Evolutionary conservation across 2,797 vertebrate genomes (phyloP).

Genomic region (Acomys russatus): DNA sequence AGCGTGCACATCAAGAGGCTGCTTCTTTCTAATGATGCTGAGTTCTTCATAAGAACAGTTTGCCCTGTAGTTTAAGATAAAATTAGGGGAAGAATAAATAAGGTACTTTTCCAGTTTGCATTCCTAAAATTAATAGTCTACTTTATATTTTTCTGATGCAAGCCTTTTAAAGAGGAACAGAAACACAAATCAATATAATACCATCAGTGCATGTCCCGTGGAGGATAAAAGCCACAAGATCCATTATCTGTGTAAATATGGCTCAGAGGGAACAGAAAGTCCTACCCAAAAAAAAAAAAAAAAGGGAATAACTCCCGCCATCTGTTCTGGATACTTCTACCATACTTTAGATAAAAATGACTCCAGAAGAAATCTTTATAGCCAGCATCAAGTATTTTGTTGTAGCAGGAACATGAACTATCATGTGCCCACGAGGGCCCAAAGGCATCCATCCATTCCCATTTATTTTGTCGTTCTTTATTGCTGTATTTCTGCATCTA

Average conservation of each 20-base stretch:
- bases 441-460: neutral
- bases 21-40: neutral
- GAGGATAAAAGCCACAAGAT: slow-evolving; percentile 37
- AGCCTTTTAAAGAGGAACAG: slow-evolving; percentile 48
- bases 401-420: neutral
- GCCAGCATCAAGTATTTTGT: neutral
- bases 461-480: neutral
- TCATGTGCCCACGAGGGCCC: neutral
- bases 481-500: neutral
- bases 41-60: neutral
- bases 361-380: slow-evolving; percentile 42
- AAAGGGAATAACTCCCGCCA: neutral
- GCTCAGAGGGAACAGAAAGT: slow-evolving; percentile 63
- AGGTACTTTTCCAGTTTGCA: neutral
- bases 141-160: slow-evolving; percentile 50
- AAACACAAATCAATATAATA: slow-evolving; percentile 57
- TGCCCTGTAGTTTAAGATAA: slow-evolving; percentile 32
- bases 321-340: slow-evolving; percentile 14
- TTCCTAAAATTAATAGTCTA: slow-evolving; percentile 69
- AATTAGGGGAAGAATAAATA: slow-evolving; percentile 61
- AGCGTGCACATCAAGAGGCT: neutral
- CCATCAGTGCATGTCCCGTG: slow-evolving; percentile 17
- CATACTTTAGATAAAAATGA: neutral
- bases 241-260: slow-evolving; percentile 68
- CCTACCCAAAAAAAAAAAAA: neutral